Base-by-base conservation (phyloP, 2,888 invertebrate species). In the Lochmaea capreae region DNA sequence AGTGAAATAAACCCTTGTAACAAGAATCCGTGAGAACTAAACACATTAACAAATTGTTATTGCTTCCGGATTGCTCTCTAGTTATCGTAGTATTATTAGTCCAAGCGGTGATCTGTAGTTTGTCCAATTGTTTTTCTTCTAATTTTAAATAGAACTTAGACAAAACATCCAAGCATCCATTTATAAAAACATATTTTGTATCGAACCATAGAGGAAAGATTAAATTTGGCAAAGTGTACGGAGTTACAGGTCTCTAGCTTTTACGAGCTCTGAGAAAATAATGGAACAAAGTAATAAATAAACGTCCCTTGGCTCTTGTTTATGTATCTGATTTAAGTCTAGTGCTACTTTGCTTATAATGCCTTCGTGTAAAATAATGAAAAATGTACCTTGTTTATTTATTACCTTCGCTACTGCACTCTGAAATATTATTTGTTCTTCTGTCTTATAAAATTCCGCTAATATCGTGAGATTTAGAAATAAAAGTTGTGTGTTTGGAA, bases 371-470 rank as follows among this genome's bases (percentile, higher is more conserved):
- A 4, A 46, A 46, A 46, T 14, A 46, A 12, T 46, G 46, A 46
- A 46, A 46, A 46, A 46, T 46, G 46, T 46, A 46, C 46, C 14
- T 14, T 14, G 11, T 14, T 46, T 46, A 46, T 46, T 46, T 46
- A 46, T 46, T 46, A 14, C 46, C 11, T 14, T 5, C 46, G 46
- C 46, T 14, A 14, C 14, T 46, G 14, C 46, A 46, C 46, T 46
- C 46, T 46, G 14, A 3, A 46, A 46, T 46, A 46, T 14, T 18
- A 43, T 57, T 67, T 42, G 67, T 67, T 43, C 42, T 58, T 39
- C 33, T 39, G 33, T 39, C 33, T 39, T 8, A 39, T 39, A 39
- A 39, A 39, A 39, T 39, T 39, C 33, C 33, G 8, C 33, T 39
- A 39, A 39, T 39, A 39, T 39, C 33, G 33, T 39, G 33, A 39